phyloP scores from a whole-genome alignment of 2,113 vertebrate genomes.

The Gracilinanus agilis region DNA sequence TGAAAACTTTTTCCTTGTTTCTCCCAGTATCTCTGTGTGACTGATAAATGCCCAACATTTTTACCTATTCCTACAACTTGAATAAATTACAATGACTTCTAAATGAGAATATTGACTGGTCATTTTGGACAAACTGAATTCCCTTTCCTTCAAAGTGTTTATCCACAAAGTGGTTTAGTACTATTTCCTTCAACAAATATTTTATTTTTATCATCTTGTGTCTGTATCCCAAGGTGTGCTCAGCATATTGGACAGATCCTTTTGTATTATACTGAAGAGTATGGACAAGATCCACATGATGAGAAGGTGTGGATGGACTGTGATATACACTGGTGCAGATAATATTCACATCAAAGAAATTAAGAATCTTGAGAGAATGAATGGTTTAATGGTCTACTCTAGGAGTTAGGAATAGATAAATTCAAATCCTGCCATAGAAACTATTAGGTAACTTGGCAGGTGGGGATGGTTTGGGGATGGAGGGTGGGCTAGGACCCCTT shows the following conservation, averaged over 20 bases:
- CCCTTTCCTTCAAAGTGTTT: constrained; percentile 3
- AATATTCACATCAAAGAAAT: neutral
- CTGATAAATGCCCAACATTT: neutral
- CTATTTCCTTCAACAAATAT: neutral
- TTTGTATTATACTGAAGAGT: neutral
- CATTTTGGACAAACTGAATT: constrained; percentile 48
- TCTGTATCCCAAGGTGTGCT: neutral
- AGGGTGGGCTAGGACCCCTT: too few relatives aligned
- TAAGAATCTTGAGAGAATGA: neutral
- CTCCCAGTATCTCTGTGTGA: neutral
- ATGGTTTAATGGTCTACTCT: neutral
- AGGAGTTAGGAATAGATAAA: neutral
- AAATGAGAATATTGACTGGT: constrained; percentile 33
- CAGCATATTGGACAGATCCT: neutral
- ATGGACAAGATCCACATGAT: neutral
- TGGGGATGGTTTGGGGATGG: neutral
- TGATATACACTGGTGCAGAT: neutral
- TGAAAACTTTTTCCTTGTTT: constrained; percentile 4
- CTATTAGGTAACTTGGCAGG: neutral
- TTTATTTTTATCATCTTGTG: neutral
- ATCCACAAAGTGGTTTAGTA: neutral
- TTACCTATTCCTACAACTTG: neutral
- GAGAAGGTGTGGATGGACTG: neutral
- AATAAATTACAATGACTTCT: constrained; percentile 17
- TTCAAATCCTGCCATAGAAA: neutral